Conservation (phyloP, 2,113 vertebrate species). For the Catagonus wagneri region DNA sequence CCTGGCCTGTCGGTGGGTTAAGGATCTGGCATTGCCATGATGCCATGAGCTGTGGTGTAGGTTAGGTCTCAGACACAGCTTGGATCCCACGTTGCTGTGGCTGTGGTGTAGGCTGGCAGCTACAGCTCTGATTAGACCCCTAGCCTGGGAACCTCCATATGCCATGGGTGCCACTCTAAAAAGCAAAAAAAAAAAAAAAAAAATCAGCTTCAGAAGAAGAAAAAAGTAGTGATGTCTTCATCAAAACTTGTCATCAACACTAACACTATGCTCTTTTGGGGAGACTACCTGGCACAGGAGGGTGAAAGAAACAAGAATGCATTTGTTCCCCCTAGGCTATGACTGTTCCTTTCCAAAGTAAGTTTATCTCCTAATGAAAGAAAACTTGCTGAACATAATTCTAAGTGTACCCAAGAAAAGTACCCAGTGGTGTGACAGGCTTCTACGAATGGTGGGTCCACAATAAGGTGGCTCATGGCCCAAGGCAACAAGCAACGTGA, state of each 20-base stretch:
- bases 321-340: neutral
- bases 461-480: neutral
- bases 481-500: neutral
- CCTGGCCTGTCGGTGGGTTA: no score
- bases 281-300: neutral
- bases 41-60: no score
- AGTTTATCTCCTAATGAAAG: neutral
- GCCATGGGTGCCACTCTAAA: no score
- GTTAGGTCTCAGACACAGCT: no score
- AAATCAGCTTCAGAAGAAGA: conserved; percentile 46
- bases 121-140: no score
- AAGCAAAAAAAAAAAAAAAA: no score
- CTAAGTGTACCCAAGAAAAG: neutral
- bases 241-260: neutral
- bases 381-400: neutral
- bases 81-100: no score
- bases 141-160: no score
- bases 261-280: neutral
- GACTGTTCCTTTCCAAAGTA: conserved; percentile 4
- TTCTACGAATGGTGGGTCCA: neutral
- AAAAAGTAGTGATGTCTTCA: neutral
- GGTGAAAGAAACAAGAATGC: neutral
- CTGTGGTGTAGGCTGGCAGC: no score
- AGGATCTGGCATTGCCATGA: no score
- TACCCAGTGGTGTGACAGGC: neutral